These are phyloP conservation scores for Rhagonycha lutea DNA, from an alignment of 2,888 invertebrate genomes.

Conservation along the genomic window DNA sequence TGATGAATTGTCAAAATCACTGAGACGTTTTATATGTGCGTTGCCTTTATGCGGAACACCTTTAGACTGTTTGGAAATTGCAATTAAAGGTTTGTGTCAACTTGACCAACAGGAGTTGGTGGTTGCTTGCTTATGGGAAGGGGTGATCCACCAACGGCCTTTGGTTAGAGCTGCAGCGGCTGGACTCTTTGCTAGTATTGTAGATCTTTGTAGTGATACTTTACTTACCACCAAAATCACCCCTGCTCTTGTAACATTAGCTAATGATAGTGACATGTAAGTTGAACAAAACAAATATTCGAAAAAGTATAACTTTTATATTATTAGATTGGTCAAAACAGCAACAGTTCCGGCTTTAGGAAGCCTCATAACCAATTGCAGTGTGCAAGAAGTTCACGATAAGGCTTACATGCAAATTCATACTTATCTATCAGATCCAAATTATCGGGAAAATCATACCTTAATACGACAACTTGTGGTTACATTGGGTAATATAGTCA, in stretches of 20 bases:
- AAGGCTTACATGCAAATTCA: conserved; percentile 61
- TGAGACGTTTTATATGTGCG: conserved; percentile 61
- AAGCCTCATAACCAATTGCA: conserved; percentile 59
- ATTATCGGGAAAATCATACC: conserved; percentile 52
- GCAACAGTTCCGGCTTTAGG: conserved; percentile 68
- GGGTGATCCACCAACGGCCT: conserved; percentile 67
- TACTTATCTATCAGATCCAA: conserved; percentile 52
- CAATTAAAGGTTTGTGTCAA: conserved; percentile 49
- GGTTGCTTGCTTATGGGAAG: conserved; percentile 66
- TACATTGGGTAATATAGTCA: conserved; percentile 64
- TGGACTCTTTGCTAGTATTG: conserved; percentile 61
- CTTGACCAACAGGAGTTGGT: conserved; percentile 60
- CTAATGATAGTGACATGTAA: conserved; percentile 70
- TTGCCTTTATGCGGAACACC: conserved; percentile 60
- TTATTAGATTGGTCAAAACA: conserved; percentile 61
- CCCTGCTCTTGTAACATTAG: conserved; percentile 72
- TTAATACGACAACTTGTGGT: conserved; percentile 64
- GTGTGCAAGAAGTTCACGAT: conserved; percentile 58
- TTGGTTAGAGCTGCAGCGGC: conserved; percentile 65
- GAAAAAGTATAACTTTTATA: conserved; percentile 4
- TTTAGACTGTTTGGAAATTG: conserved; percentile 52
- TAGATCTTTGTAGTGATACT: conserved; percentile 60
- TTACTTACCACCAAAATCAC: conserved; percentile 63
- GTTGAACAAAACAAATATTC: conserved; percentile 38
- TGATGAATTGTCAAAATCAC: conserved; percentile 59